Base-by-base conservation (phyloP, 2,888 invertebrate genomes). In the Chydorus sphaericus region DNA sequence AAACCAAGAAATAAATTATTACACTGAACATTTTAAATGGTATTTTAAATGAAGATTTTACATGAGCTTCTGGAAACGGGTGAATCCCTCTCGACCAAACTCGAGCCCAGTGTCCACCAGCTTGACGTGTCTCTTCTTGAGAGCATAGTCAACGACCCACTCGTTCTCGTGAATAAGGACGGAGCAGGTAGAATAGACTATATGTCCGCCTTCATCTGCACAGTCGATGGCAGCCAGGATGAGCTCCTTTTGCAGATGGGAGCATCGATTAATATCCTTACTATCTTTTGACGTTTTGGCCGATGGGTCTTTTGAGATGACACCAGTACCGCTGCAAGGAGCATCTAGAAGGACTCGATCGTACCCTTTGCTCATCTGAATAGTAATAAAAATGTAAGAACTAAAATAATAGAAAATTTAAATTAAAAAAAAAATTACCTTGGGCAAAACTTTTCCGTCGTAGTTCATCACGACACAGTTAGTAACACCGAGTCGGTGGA, bases 111-210 rank as follows among this genome's bases (percentile, higher is more conserved):
- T 90, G 1, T 88, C 82, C 1, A 97, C 89, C 37, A 99, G 70
- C 70, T 94, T 93, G 0, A 98, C 94, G 63, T 75, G 70, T 54
- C 98, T 78, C 67, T 91, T 89, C 66, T 84, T 90, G 39, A 99
- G 71, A 2, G 89, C 96, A 71, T 90, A 97, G 70, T 98, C 89
- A 31, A 99, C 80, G 0, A 99, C 92, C 77, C 86, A 87, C 71
- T 98, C 98, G 72, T 99, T 98, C 73, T 99, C 99, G 70, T 99
- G 98, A 63, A 79, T 80, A 65, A 97, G 72, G 61, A 99, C 82
- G 1, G 98, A 98, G 71, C 98, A 99, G 0, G 98, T 99, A 0
- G 97, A 98, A 70, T 99, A 99, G 1, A 99, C 96, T 59, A 99
- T 77, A 67, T 89, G 89, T 11, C 97, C 96, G 31, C 97, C 98